A percentile compares a stretch with the other conserved stretches of the same genome.
These are phyloP conservation scores for Argyresthia goedartella DNA, from an alignment of 2,888 invertebrate species.

Conservation along the genomic window DNA sequence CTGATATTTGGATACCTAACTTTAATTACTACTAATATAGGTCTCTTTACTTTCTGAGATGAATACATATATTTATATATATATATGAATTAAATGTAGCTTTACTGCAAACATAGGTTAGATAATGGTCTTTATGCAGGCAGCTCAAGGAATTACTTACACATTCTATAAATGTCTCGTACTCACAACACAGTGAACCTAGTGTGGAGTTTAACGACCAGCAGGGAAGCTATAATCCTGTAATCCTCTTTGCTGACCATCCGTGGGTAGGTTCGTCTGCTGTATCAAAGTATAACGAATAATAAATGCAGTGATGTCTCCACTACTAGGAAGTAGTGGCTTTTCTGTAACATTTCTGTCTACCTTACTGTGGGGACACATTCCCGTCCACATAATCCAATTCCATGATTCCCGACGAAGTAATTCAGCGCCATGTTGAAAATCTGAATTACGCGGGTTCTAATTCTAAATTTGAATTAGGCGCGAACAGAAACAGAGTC, in stretches of 20 bases:
- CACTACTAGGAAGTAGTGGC: no score
- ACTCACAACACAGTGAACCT: neutral
- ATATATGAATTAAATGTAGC: no score
- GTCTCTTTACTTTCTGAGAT: no score
- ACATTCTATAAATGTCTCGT: neutral
- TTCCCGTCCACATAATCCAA: neutral
- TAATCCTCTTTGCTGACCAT: neutral
- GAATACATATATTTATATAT: no score
- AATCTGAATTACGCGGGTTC: conserved; percentile 13
- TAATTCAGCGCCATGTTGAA: neutral
- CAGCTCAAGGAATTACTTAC: neutral
- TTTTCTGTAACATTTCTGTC: neutral
- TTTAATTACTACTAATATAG: no score
- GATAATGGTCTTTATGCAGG: no score
- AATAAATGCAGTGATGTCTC: no score
- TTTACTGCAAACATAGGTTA: no score
- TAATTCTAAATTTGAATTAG: conserved; percentile 32
- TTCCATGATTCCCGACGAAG: neutral
- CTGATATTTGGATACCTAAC: no score
- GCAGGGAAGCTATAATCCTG: neutral
- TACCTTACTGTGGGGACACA: neutral
- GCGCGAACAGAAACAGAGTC: conserved; percentile 8
- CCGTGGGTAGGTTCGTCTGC: neutral
- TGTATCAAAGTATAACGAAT: no score
- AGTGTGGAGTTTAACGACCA: neutral